These are phyloP conservation scores for Neosilurus mollespiculum DNA, from an alignment of 2,797 vertebrate genomes.

Conservation along the genomic window DNA sequence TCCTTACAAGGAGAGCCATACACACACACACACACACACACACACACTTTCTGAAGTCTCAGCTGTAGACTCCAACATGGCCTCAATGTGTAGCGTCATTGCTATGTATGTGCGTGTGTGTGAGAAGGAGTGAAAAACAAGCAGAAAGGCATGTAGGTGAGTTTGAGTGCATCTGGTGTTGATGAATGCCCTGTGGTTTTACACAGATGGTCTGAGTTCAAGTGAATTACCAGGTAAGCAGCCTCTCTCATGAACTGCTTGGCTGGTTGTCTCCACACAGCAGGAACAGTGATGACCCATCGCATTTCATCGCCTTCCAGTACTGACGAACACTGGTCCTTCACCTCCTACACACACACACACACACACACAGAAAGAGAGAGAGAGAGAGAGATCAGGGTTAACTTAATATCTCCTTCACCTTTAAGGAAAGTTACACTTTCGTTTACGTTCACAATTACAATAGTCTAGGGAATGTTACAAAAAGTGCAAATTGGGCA, in stretches of 20 bases:
- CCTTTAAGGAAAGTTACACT: not conserved
- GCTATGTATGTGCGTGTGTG: constrained; percentile 22
- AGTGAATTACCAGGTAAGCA: constrained; percentile 82
- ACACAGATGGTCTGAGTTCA: constrained; percentile 7
- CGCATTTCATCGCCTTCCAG: constrained; percentile 78
- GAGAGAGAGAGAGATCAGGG: not conserved
- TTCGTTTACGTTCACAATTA: not conserved
- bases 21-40: not conserved
- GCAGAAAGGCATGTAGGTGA: constrained; percentile 13
- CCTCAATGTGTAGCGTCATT: constrained; percentile 16
- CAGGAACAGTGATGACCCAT: constrained; percentile 96
- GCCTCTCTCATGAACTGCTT: constrained; percentile 98
- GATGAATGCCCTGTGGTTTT: not conserved
- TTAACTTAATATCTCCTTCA: not conserved
- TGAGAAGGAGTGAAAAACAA: not conserved
- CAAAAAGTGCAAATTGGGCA: not conserved
- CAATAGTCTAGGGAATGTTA: not conserved
- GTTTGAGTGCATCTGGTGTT: not conserved
- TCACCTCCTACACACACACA: constrained; percentile 77
- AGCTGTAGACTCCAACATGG: constrained; percentile 20
- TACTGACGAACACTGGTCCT: constrained; percentile 82
- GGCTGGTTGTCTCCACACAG: constrained; percentile 95
- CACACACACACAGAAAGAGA: constrained; percentile 25
- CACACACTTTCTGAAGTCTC: constrained; percentile 52
- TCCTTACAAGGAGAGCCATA: not conserved